Conservation (phyloP, 53 echinoderm and acorn worm genomes). For the Paelopatides confundens region DNA sequence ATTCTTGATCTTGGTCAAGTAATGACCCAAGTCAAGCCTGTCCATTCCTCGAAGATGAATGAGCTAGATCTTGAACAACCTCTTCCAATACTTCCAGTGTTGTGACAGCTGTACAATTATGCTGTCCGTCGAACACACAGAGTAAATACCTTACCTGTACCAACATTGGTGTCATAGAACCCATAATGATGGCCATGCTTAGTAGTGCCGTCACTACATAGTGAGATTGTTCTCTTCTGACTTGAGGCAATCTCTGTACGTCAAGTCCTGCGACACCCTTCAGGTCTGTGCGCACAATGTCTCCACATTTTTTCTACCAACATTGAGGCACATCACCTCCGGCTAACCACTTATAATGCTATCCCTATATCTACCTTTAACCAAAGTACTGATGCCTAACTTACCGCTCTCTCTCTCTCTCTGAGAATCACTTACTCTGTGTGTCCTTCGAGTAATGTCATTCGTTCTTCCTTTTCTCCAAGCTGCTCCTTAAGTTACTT, state of each 20-base stretch:
- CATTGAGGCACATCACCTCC: no score
- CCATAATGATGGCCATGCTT: no score
- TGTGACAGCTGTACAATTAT: slow-evolving; percentile 54
- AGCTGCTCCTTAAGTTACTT: background rate
- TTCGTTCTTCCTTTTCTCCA: background rate
- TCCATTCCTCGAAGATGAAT: no score
- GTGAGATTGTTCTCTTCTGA: slow-evolving; percentile 54
- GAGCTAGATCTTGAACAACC: slow-evolving; percentile 12
- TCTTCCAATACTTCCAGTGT: slow-evolving; percentile 26
- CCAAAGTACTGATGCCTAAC: no score
- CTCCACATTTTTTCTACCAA: no score
- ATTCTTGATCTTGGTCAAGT: no score
- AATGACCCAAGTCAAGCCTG: no score
- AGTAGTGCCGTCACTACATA: no score
- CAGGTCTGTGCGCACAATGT: no score
- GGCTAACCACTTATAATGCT: slow-evolving; percentile 57
- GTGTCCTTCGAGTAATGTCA: background rate
- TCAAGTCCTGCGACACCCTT: background rate
- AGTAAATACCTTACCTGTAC: no score
- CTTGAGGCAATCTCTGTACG: slow-evolving; percentile 41
- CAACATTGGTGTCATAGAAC: slow-evolving; percentile 41
- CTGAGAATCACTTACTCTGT: background rate
- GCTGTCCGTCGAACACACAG: no score
- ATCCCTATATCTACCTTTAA: no score
- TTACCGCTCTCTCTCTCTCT: background rate